Evolutionary conservation across 2,113 vertebrate genomes (phyloP).

Genomic region (Cricetomys ansorgei): DNA sequence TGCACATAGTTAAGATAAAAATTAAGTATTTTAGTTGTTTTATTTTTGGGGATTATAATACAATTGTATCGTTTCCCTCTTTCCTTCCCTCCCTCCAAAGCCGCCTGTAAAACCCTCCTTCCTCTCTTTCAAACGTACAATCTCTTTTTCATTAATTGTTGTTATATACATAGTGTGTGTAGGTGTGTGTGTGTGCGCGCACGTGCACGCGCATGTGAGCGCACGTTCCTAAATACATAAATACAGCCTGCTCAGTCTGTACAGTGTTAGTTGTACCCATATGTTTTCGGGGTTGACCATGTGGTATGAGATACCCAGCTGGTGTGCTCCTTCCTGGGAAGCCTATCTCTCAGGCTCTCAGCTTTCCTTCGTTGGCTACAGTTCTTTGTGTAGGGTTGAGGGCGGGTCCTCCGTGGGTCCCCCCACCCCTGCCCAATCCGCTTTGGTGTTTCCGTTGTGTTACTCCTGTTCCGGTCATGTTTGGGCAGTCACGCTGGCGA

Average conservation of each 20-base stretch:
- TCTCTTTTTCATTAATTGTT: not conserved
- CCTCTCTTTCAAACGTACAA: not conserved
- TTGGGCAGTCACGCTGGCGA: not conserved
- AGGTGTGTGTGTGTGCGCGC: not conserved
- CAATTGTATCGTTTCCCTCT: not conserved
- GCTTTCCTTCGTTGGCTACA: too few species aligned
- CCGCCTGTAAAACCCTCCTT: not conserved
- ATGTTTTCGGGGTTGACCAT: not conserved
- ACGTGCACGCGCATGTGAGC: fast-evolving
- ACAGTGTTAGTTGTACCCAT: not conserved
- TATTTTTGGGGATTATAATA: not conserved
- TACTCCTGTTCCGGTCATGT: not conserved
- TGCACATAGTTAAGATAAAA: not conserved
- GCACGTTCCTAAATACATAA: not conserved
- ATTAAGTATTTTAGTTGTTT: not conserved
- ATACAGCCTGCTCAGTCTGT: not conserved
- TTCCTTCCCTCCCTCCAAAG: not conserved
- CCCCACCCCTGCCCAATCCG: too few species aligned
- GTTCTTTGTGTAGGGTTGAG: not conserved
- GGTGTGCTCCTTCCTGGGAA: not conserved
- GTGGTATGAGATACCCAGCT: not conserved
- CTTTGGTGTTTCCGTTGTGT: not conserved
- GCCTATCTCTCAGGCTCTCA: not conserved
- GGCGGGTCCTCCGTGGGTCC: too few species aligned
- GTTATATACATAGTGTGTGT: not conserved